Base-by-base conservation (phyloP, 2,113 vertebrate species). In the Cervus canadensis region DNA sequence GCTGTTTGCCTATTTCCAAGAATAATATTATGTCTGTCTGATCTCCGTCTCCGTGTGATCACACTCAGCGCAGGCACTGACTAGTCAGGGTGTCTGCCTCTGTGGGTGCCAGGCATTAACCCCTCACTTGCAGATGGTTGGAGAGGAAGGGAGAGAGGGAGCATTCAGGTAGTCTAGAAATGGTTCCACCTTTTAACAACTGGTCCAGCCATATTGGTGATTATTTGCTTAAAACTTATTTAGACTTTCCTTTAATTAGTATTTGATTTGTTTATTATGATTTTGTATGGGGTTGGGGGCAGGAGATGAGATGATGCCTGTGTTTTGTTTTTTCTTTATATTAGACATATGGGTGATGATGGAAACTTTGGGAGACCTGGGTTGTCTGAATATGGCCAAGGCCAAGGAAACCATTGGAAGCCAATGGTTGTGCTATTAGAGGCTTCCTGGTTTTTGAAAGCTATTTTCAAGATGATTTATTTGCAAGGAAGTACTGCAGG, bases 401-500 rank as follows among this genome's bases (percentile, higher is more conserved):
- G 67, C 54, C 26, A 87, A 94, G 62, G 74, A 94, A 93, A 94
- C 45, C 25, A 94, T 60, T 94, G 21, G 11, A 94, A 96, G 40
- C 21, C 83, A 87, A 90, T 45, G 26, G 26, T 62, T 52, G 88
- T 92, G 48, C 45, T 76, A 6, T 81, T 82, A 57, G 87, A 92
- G 21, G 33, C 23, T 45, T 88, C 15, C 30, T 57, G 90, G 43
- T 67, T 88, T 91, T 85, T 30, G 3, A 83, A 97, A 94, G 81
- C 87, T 84, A 9, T 76, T 95, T 98, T 86, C 79, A 94, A 89
- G 64, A n/a, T 94, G 94, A 97, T 52, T 93, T 83, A 36, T 62
- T 96, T 96, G 96, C 89, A 88, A 64, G 94, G 87, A 91, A 76
- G 40, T 86, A 95, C 45, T 95, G 0, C n/a, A 91, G 40, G 87